Conservation (phyloP, 2,888 invertebrate species). For the Drosophila tanythrix region DNA sequence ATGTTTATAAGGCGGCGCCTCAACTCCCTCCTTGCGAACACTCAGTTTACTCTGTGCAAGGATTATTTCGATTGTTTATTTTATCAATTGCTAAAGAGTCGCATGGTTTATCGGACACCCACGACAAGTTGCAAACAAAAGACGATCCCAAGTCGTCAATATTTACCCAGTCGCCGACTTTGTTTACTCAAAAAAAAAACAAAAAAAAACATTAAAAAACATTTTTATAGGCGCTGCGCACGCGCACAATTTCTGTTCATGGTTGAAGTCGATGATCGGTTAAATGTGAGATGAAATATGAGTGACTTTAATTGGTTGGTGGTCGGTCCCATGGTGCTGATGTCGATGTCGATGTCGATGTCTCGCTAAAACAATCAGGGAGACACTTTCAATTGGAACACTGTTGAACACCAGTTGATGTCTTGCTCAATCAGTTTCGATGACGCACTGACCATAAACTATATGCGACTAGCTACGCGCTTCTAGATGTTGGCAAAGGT, state of each 20-base stretch:
- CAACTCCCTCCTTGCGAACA: background rate
- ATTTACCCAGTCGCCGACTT: constrained; percentile 11
- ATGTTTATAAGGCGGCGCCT: constrained; percentile 25
- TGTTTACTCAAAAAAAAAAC: constrained; percentile 22
- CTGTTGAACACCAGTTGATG: constrained; percentile 15
- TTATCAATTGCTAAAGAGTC: constrained; percentile 12
- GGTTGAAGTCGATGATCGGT: constrained; percentile 11
- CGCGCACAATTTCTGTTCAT: constrained; percentile 39
- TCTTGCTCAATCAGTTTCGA: constrained; percentile 26
- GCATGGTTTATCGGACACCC: constrained; percentile 24
- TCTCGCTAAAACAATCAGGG: constrained; percentile 7
- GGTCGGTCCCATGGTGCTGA: constrained; percentile 42
- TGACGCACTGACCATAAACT: background rate
- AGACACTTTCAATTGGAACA: constrained; percentile 31
- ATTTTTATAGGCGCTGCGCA: constrained; percentile 51
- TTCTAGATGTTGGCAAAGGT: background rate
- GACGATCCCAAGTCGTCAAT: background rate
- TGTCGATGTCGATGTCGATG: constrained; percentile 15
- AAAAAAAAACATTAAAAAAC: background rate
- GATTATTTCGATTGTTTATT: constrained; percentile 42
- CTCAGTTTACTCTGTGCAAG: constrained; percentile 8
- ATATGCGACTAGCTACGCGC: background rate
- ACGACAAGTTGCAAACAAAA: constrained; percentile 2
- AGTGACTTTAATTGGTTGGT: constrained; percentile 47
- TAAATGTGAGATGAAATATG: constrained; percentile 51